Conservation (phyloP, 2,113 vertebrate species). For the Procapra przewalskii region DNA sequence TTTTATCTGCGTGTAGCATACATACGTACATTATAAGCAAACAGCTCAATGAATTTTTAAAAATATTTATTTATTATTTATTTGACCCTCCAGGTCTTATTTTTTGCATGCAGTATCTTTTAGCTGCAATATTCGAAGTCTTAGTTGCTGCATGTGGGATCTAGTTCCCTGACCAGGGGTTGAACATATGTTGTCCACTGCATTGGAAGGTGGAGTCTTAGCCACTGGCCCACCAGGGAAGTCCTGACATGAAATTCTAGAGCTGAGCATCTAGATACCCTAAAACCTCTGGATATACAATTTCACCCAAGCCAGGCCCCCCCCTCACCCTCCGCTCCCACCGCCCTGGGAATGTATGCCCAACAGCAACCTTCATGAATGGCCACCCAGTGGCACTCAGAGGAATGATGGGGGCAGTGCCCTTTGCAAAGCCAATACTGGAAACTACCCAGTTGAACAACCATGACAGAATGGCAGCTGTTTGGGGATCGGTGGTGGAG, state of each 20-base stretch:
- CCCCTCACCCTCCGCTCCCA: accelerated
- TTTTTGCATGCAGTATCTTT: background rate
- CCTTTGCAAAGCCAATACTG: background rate
- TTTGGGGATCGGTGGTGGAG: background rate
- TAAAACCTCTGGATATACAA: background rate
- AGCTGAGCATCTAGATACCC: background rate
- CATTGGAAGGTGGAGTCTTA: background rate
- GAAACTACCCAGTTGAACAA: background rate
- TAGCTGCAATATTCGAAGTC: background rate
- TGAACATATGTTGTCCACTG: background rate
- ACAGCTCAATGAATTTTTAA: background rate
- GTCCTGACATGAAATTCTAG: background rate
- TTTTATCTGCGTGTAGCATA: background rate
- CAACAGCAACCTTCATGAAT: background rate
- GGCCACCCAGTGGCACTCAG: too few species aligned
- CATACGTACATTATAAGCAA: background rate
- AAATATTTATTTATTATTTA: background rate
- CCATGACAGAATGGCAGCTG: background rate
- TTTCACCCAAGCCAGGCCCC: background rate
- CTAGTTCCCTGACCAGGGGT: background rate
- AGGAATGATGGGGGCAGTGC: background rate
- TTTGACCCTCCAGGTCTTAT: background rate
- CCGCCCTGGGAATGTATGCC: accelerated
- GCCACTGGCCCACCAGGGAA: background rate
- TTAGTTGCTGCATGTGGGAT: background rate